Conservation (phyloP, 1,140 invertebrate species). For the Eulimnadia texana region DNA sequence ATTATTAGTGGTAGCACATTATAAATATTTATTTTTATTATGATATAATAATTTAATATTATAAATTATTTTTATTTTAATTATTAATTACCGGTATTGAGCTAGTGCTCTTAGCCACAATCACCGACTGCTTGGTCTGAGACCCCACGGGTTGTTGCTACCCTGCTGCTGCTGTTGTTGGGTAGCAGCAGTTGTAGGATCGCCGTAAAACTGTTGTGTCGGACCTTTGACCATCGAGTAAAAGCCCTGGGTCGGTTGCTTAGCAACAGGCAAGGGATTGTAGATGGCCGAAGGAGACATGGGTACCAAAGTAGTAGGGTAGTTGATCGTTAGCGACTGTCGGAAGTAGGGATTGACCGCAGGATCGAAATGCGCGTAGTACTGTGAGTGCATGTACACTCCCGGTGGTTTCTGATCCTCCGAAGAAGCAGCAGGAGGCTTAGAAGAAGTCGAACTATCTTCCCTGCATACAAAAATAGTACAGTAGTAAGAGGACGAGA, state of each 20-base stretch:
- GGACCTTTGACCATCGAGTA: not conserved
- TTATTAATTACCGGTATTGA: not conserved
- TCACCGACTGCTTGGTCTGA: not conserved
- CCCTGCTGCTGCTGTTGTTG: not conserved
- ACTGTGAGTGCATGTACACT: not conserved
- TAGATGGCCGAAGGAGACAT: not conserved
- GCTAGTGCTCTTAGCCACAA: not conserved
- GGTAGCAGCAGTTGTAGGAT: not conserved
- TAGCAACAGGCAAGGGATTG: not conserved
- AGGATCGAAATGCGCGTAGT: not conserved
- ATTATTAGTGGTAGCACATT: no score
- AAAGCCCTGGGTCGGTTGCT: not conserved
- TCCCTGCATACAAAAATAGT: no score
- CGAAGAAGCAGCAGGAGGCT: not conserved
- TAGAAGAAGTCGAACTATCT: no score
- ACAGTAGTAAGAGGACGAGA: no score
- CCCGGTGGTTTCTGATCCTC: not conserved
- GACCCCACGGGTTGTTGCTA: not conserved
- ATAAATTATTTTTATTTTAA: no score
- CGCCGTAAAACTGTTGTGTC: not conserved
- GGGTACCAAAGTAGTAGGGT: not conserved
- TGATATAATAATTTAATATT: no score
- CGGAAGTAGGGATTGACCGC: not conserved
- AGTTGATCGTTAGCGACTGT: not conserved
- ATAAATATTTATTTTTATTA: no score